Conservation (phyloP, 37 sponge, comb jelly and placozoan genomes). For the Ianthella basta region DNA sequence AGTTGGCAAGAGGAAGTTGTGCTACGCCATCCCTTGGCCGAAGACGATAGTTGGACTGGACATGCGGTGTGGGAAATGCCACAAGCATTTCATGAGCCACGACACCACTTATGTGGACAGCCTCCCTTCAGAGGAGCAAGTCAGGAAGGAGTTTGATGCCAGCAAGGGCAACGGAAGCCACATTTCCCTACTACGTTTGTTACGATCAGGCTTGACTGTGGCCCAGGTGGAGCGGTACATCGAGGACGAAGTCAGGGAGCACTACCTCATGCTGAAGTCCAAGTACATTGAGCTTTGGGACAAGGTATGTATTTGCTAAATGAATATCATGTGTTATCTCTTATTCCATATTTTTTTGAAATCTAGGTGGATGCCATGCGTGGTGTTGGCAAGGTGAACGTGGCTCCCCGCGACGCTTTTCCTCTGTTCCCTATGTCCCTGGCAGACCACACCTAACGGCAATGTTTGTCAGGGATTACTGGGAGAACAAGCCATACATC, state of each 20-base stretch:
- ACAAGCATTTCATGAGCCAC: slow-evolving; percentile 48
- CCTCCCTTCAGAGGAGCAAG: slow-evolving; percentile 48
- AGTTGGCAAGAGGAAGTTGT: slow-evolving; percentile 35
- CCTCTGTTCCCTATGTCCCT: slow-evolving; percentile 40
- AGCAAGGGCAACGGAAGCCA: slow-evolving; percentile 51
- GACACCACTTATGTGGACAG: slow-evolving; percentile 39
- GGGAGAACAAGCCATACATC: slow-evolving; percentile 30
- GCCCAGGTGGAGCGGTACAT: slow-evolving; percentile 39
- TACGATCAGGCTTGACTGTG: slow-evolving; percentile 38
- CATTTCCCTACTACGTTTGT: slow-evolving; percentile 41
- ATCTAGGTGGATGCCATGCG: slow-evolving; percentile 10
- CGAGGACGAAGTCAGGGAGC: slow-evolving; percentile 37
- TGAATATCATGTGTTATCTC: slow-evolving; percentile 1
- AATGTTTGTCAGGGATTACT: slow-evolving; percentile 12
- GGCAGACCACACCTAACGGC: slow-evolving; percentile 18
- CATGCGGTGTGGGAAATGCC: slow-evolving; percentile 47
- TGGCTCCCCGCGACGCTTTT: slow-evolving; percentile 29
- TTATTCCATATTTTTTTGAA: background rate
- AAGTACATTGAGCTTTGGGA: slow-evolving; percentile 54
- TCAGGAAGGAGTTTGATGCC: slow-evolving; percentile 40
- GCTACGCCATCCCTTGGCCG: slow-evolving; percentile 60
- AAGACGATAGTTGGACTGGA: slow-evolving; percentile 31
- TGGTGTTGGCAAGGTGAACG: slow-evolving; percentile 10
- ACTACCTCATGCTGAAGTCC: slow-evolving; percentile 46
- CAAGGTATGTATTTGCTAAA: slow-evolving; percentile 40